A percentile compares a stretch with the other conserved stretches of the same genome.
phyloP scores from a whole-genome alignment of 92 coral and sea anemone genomes.

The Paramuricea clavata region DNA sequence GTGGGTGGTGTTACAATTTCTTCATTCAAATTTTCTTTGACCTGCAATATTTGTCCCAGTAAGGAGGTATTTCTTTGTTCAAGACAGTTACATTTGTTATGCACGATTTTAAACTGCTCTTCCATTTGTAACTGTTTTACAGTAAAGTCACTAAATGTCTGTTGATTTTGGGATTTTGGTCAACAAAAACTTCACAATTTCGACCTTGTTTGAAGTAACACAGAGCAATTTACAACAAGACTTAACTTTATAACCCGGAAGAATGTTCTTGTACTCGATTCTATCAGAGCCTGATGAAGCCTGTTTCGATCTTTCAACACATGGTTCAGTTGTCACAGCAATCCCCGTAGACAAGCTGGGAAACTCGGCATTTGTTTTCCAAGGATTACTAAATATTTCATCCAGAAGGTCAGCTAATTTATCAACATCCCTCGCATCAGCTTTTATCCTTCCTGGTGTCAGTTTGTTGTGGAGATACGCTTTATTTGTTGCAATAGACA shows the following conservation, averaged over 20 bases:
- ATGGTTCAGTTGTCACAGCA: constrained; percentile 20
- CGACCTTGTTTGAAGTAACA: constrained; percentile 67
- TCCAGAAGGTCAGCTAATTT: constrained; percentile 15
- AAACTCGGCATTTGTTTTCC: constrained; percentile 28
- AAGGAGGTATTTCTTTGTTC: too few species aligned
- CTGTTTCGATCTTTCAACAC: constrained; percentile 46
- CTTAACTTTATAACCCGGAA: constrained; percentile 60
- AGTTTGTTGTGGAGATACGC: constrained; percentile 21
- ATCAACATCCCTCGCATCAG: background rate
- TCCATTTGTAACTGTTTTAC: too few species aligned
- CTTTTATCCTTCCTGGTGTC: constrained; percentile 9
- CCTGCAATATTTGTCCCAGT: too few species aligned
- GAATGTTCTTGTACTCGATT: constrained; percentile 52
- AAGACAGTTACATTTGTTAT: too few species aligned
- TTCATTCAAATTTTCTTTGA: too few species aligned
- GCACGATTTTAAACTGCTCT: too few species aligned
- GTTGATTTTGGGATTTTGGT: too few species aligned
- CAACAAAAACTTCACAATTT: constrained; percentile 60
- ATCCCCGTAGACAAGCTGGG: constrained; percentile 40
- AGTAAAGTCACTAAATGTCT: too few species aligned
- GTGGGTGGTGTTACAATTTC: too few species aligned
- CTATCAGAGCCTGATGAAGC: constrained; percentile 26
- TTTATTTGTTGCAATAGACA: background rate
- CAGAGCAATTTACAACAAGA: constrained; percentile 48
- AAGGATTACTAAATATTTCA: constrained; percentile 12